Conservation (phyloP, 2,888 invertebrate genomes). For the Diloba caeruleocephala region DNA sequence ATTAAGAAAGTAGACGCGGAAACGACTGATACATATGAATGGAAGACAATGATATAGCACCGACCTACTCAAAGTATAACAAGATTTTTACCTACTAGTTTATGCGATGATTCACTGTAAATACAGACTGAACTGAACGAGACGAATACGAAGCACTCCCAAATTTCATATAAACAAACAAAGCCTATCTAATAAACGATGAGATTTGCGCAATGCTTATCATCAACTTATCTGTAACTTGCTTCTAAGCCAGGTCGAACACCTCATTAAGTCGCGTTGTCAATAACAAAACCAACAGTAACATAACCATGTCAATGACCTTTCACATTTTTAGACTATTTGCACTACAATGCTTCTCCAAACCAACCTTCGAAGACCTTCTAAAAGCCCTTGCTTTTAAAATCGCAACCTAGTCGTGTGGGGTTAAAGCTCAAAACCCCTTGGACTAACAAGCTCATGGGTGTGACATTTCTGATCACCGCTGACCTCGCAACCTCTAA, state of each 20-base stretch:
- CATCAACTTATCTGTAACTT: conserved; percentile 25
- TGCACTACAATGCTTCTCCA: conserved; percentile 61
- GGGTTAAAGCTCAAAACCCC: conserved; percentile 35
- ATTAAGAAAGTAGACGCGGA: too few relatives aligned
- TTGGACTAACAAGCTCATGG: conserved; percentile 45
- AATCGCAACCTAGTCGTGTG: conserved; percentile 52
- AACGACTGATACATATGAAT: too few relatives aligned
- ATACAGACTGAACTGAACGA: background rate
- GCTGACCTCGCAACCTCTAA: conserved; percentile 71
- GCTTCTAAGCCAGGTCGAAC: conserved; percentile 51
- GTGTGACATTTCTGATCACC: conserved; percentile 51
- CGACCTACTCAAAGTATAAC: too few relatives aligned
- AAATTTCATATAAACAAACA: conserved; percentile 14
- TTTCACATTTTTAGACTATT: conserved; percentile 69
- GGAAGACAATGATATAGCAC: too few relatives aligned
- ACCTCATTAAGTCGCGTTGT: conserved; percentile 49
- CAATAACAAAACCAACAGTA: conserved; percentile 61
- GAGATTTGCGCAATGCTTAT: conserved; percentile 40
- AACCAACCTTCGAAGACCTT: conserved; percentile 53
- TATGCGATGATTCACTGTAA: too few relatives aligned
- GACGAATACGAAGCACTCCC: conserved; percentile 6
- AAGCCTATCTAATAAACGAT: conserved; percentile 24
- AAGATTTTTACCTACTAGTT: too few relatives aligned
- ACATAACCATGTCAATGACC: conserved; percentile 74
- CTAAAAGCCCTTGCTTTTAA: conserved; percentile 34